phyloP scores from a whole-genome alignment of 1,140 invertebrate genomes.

The Drosophila persimilis region DNA sequence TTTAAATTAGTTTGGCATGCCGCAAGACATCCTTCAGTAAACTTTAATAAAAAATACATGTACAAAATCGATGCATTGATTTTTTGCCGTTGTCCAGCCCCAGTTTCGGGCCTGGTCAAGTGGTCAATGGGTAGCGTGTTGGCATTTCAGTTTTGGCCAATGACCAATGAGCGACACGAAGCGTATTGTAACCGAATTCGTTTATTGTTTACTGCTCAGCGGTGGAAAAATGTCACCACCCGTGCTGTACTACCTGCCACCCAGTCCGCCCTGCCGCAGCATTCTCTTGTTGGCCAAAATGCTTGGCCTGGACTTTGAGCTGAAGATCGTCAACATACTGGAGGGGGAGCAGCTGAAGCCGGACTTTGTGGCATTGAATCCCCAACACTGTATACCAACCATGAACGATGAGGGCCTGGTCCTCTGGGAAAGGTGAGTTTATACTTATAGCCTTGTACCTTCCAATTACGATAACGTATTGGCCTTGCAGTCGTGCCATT shows the following conservation, averaged over 20 bases:
- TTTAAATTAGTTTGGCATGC: background rate
- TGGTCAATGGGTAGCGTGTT: conserved; percentile 2
- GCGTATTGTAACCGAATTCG: conserved; percentile 82
- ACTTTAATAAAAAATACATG: conserved; percentile 55
- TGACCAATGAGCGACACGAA: conserved; percentile 69
- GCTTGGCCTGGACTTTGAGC: conserved; percentile 84
- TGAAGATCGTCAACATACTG: conserved; percentile 84
- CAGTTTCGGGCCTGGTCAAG: conserved; percentile 10
- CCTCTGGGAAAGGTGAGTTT: conserved; percentile 85
- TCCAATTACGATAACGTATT: no score
- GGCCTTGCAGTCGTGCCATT: conserved; percentile 86
- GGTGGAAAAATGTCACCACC: conserved; percentile 84
- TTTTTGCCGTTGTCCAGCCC: conserved; percentile 33
- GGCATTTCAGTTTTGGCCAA: conserved; percentile 51
- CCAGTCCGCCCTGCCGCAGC: conserved; percentile 84
- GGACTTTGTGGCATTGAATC: conserved; percentile 86
- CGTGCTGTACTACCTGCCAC: conserved; percentile 85
- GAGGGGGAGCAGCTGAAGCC: conserved; percentile 84
- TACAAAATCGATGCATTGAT: conserved; percentile 71
- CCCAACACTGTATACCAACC: conserved; percentile 87
- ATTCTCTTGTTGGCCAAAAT: conserved; percentile 84
- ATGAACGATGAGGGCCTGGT: conserved; percentile 88
- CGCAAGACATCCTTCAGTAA: conserved; percentile 20
- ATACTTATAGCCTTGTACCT: background rate
- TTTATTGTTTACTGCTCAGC: conserved; percentile 80